Base-by-base conservation (phyloP, 2,797 vertebrate species). In the Neosalanx taihuensis region DNA sequence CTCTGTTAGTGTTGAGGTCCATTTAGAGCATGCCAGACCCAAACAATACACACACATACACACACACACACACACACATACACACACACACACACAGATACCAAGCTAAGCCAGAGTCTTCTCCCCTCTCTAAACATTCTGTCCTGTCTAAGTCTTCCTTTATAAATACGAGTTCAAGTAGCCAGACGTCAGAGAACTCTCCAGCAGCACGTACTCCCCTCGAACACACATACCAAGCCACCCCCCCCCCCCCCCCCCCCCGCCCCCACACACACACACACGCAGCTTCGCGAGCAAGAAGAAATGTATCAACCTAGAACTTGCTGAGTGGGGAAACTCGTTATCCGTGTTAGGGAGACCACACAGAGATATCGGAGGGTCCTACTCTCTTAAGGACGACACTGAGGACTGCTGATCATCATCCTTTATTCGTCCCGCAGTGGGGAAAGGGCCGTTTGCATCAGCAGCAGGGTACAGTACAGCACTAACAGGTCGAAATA, bases 1-100 rank as follows among this genome's bases (percentile, higher is more conserved):
- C 72, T 77, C 23, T 77, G 75, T 75, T 81, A 76, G 72, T 64
- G 69, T 75, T 73, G 70, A 75, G 69, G 73, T 79, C 73, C 76
- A 77, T 81, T 83, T 77, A 72, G 72, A 67, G 70, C 31, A 64
- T 62, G 58, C 70, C 71, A 74, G 75, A 73, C 51, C 69, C 37
- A 41, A 41, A 41, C 7, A 41, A 35, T 23, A 70, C 23, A 46
- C 72, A 67, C 56, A 12, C 60, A 12, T 17, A n/a, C 58, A 75
- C 53, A 83, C 74, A 74, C 76, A 65, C 26, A 46, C 31, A 68
- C 18, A 67, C 18, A 68, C 46, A 70, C 57, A 70, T 35, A 63
- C 33, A 70, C 67, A 59, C 67, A 69, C 56, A 59, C 68, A 70
- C 35, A 69, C 56, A 69, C 31, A 58, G n/a, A 70, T 30, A 20